These are phyloP conservation scores for Heliothis virescens DNA, from an alignment of 1,140 invertebrate species.

Conservation along the genomic window DNA sequence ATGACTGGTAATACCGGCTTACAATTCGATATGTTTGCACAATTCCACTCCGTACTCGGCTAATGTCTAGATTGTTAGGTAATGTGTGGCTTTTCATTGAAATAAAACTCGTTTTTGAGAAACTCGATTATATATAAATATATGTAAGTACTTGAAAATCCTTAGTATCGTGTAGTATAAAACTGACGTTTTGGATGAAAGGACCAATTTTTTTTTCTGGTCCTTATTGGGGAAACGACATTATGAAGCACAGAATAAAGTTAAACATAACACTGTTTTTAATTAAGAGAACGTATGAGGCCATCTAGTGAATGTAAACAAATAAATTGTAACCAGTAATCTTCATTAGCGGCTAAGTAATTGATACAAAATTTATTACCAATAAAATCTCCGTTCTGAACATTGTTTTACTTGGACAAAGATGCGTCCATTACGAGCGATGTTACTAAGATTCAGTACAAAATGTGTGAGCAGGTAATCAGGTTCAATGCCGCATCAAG, in stretches of 20 bases:
- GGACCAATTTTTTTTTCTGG: not conserved
- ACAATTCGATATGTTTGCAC: slow-evolving; percentile 31
- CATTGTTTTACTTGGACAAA: too few species aligned
- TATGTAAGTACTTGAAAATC: too few species aligned
- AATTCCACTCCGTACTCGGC: slow-evolving; percentile 9
- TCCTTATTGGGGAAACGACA: too few species aligned
- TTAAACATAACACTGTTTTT: too few species aligned
- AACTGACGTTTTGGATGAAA: not conserved
- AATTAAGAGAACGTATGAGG: too few species aligned
- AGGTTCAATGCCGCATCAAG: slow-evolving; percentile 38
- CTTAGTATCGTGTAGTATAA: too few species aligned
- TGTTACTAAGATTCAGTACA: not conserved
- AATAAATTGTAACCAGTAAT: too few species aligned
- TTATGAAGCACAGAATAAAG: too few species aligned
- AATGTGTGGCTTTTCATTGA: slow-evolving; percentile 31
- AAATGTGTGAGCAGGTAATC: slow-evolving; percentile 38
- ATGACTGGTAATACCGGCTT: slow-evolving; percentile 19
- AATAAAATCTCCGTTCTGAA: too few species aligned
- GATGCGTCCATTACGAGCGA: not conserved
- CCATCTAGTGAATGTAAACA: too few species aligned
- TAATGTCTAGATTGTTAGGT: slow-evolving; percentile 18
- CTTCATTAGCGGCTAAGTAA: too few species aligned
- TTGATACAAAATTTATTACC: too few species aligned
- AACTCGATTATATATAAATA: not conserved
- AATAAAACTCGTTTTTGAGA: slow-evolving; percentile 25